Evolutionary conservation across 2,888 invertebrate genomes (phyloP).

Genomic region (Agrotis ipsilon): DNA sequence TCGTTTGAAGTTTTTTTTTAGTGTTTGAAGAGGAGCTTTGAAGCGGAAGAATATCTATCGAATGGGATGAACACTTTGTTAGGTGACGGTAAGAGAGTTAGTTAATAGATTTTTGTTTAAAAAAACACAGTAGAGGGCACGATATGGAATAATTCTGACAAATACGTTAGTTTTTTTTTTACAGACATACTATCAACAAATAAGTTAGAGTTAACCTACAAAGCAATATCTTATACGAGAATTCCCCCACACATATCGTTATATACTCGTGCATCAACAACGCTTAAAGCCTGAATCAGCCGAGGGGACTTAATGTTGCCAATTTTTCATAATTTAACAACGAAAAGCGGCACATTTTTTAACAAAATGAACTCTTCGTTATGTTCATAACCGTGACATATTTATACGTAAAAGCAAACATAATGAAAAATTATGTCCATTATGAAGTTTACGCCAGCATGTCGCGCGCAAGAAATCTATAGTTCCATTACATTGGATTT

Average conservation of each 20-base stretch:
- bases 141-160: not conserved
- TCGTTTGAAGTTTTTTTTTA: slow-evolving; percentile 26
- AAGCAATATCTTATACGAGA: slow-evolving; percentile 4
- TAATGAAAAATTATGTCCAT: slow-evolving; percentile 52
- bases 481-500: slow-evolving; percentile 71
- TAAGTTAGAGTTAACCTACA: not conserved
- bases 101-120: not conserved
- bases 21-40: slow-evolving; percentile 20
- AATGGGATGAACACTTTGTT: slow-evolving; percentile 6
- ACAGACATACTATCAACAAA: not conserved
- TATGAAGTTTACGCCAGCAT: slow-evolving; percentile 47
- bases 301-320: slow-evolving; percentile 30
- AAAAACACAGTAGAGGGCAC: no score
- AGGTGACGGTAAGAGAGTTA: not conserved
- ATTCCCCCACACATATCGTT: not conserved
- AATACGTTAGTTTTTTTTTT: not conserved
- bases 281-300: slow-evolving; percentile 17
- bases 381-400: slow-evolving; percentile 47
- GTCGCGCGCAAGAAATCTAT: slow-evolving; percentile 60
- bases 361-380: slow-evolving; percentile 45
- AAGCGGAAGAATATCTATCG: slow-evolving; percentile 26
- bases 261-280: slow-evolving; percentile 3
- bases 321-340: slow-evolving; percentile 45
- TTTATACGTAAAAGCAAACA: slow-evolving; percentile 43
- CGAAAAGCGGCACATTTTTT: slow-evolving; percentile 39